These are phyloP conservation scores for Contarinia nasturtii DNA, from an alignment of 1,140 invertebrate genomes.

Conservation along the genomic window DNA sequence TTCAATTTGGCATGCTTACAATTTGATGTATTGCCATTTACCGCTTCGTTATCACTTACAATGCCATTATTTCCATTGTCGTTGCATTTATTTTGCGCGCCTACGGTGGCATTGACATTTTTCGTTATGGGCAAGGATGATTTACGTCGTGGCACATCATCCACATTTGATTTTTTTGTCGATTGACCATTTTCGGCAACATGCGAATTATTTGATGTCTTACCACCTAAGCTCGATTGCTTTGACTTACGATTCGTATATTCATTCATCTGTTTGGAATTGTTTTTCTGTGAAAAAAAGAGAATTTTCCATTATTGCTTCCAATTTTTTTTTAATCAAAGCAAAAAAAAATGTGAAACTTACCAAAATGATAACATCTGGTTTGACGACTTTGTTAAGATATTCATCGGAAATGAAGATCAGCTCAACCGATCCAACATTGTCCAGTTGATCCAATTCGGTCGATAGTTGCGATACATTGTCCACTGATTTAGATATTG, in stretches of 20 bases:
- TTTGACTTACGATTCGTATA: background rate
- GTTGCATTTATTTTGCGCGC: background rate
- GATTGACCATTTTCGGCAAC: background rate
- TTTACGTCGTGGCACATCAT: too few species aligned
- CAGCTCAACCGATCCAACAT: constrained; percentile 3
- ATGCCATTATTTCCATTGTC: background rate
- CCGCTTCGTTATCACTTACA: background rate
- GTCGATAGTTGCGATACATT: background rate
- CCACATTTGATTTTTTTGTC: background rate
- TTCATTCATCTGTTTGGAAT: background rate
- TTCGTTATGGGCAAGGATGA: too few species aligned
- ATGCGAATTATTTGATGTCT: too few species aligned
- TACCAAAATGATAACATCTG: constrained; percentile 1
- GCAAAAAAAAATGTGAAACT: too few species aligned
- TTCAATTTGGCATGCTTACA: background rate
- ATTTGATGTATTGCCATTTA: background rate
- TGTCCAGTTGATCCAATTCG: background rate
- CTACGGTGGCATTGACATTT: too few species aligned
- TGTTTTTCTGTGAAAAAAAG: background rate
- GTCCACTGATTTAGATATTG: constrained; percentile 3
- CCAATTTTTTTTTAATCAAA: too few species aligned
- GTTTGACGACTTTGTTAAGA: constrained; percentile 3
- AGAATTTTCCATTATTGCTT: background rate
- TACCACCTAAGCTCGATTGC: background rate
- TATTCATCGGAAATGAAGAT: constrained; percentile 6